Evolutionary conservation across 2,113 vertebrate genomes (phyloP), one percentile per base, ranked within the genome.

Genomic region (Centropus unirufus): DNA sequence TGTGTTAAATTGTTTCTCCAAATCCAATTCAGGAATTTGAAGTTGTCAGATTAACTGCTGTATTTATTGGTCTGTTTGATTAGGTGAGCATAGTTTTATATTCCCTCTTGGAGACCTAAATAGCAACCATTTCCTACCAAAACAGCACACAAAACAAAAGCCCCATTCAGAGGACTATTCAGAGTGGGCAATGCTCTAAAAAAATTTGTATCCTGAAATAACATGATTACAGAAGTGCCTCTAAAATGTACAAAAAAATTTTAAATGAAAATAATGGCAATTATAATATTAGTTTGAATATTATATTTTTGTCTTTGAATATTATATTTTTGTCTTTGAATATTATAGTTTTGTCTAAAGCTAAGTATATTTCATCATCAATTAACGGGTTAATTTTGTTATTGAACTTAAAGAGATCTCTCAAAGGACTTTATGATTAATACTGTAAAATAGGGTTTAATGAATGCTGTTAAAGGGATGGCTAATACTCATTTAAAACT

Each of bases 11-110:
- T 97, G 97, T 98, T 98, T 98, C 97, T 98, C 94, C 97, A 95
- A 98, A 98, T 94, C 95, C 97, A 95, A 96, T 96, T 97, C 93
- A 97, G 98, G 98, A 98, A 98, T 98, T 97, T 96, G 93, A 98
- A 97, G 94, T 98, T 98, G 97, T 98, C 95, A 97, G 97, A 98
- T 98, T 98, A 98, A 98, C 97, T 97, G 97, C 96, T 93, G 97
- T 97, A 98, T 98, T 98, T 98, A 98, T 97, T 96, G 96, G 96
- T 97, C 97, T 98, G 97, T 98, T 98, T 98, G 98, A 99, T 98
- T 99, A 98, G 98, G 98, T 99, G 98, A 98, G 98, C 98, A 97
- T 97, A 98, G 98, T 98, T 98, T 98, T 98, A 98, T 99, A 98
- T 99, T 99, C 98, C 98, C 98, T 97, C 97, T 97, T 98, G 98